Conservation (phyloP, 2,797 vertebrate genomes). For the Phoeniculus purpureus region DNA sequence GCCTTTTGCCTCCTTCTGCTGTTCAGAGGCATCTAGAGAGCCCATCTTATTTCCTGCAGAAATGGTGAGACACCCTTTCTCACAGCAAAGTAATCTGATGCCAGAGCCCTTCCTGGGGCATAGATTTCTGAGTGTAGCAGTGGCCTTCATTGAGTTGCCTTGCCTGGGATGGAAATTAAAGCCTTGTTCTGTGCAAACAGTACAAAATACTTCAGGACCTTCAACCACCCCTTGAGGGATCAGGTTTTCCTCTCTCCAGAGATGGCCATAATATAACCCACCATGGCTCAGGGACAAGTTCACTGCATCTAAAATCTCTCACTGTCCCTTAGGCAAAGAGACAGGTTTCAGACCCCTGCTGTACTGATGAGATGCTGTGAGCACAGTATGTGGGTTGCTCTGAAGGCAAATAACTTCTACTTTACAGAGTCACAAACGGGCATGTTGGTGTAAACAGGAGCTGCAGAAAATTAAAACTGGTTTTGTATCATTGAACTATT, state of each 20-base stretch:
- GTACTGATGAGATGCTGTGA: not conserved
- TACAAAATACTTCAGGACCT: not conserved
- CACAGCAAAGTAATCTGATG: not conserved
- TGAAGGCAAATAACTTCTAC: not conserved
- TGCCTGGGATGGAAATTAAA: not conserved
- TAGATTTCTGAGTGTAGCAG: not conserved
- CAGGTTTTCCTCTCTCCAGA: not conserved
- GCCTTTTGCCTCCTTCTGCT: not conserved
- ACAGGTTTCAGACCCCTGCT: not conserved
- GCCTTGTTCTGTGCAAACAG: not conserved
- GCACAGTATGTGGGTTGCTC: not conserved
- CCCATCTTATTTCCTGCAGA: accelerated
- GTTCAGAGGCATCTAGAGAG: not conserved
- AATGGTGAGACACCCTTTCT: not conserved
- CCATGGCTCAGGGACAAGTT: not conserved
- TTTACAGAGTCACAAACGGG: not conserved
- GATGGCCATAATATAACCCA: not conserved
- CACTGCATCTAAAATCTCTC: not conserved
- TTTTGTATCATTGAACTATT: not conserved
- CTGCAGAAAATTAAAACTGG: not conserved
- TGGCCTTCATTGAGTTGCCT: not conserved
- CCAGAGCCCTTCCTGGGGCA: accelerated
- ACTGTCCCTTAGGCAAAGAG: not conserved
- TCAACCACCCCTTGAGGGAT: not conserved
- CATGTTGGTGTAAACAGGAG: not conserved